These are phyloP conservation scores for Trochalopteron elliotii DNA, from an alignment of 2,113 vertebrate genomes.

Conservation along the genomic window DNA sequence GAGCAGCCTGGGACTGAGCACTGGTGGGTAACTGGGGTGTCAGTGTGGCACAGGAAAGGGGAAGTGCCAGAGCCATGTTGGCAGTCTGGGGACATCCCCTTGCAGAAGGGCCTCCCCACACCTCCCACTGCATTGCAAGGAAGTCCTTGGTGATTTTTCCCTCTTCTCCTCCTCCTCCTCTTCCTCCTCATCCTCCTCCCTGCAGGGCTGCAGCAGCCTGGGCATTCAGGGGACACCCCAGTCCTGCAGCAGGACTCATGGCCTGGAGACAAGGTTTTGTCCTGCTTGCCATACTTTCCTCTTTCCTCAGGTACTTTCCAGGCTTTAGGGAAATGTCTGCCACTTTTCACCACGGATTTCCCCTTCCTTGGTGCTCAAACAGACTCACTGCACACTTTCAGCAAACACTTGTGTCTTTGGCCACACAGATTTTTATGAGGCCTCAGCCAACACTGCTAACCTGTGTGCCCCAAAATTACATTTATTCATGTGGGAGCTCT, in stretches of 20 bases:
- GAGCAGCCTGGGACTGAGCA: background rate
- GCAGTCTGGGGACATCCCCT: background rate
- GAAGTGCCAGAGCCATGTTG: background rate
- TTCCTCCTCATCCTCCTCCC: background rate
- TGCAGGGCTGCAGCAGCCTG: background rate
- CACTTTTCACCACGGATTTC: fast-evolving
- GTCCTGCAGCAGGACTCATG: background rate
- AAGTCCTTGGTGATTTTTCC: background rate
- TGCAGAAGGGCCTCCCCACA: background rate
- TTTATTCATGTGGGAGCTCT: background rate
- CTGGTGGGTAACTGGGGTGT: background rate
- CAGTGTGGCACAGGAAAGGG: background rate
- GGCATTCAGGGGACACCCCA: background rate
- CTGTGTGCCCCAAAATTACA: background rate
- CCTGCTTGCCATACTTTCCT: background rate
- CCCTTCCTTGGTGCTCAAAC: background rate
- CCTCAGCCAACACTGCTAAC: background rate
- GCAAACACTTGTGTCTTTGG: background rate
- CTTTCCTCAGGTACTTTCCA: background rate
- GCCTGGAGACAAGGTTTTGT: background rate
- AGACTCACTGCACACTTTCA: background rate
- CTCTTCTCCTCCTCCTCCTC: background rate
- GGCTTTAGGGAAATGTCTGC: background rate
- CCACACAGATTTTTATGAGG: background rate
- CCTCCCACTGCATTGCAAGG: background rate